Evolutionary conservation across 2,888 invertebrate species (phyloP).

Genomic region (Sinotaia quadrata): DNA sequence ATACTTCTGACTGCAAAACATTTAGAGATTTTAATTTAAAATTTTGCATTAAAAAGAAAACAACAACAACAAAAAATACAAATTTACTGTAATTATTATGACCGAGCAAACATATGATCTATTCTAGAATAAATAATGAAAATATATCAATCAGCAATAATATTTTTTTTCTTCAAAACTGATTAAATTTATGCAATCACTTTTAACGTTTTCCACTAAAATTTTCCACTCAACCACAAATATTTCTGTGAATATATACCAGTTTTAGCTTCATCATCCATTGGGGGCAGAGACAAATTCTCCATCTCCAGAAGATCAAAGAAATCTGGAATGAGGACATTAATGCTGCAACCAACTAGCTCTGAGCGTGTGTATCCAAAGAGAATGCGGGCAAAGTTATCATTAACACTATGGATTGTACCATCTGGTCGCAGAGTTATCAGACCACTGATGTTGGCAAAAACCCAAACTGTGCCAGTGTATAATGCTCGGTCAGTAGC

Average conservation of each 20-base stretch:
- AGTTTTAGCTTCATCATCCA: conserved; percentile 69
- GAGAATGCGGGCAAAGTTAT: conserved; percentile 79
- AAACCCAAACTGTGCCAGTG: conserved; percentile 70
- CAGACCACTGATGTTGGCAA: conserved; percentile 79
- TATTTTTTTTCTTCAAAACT: no score
- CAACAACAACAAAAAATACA: no score
- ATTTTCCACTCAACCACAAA: background rate
- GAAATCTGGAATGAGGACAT: conserved; percentile 77
- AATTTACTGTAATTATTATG: no score
- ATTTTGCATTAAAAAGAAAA: no score
- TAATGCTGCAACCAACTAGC: conserved; percentile 75
- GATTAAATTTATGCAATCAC: no score
- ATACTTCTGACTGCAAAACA: no score
- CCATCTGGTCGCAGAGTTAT: conserved; percentile 79
- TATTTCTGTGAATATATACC: background rate
- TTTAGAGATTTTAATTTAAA: no score
- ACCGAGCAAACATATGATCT: no score
- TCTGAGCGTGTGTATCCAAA: conserved; percentile 79
- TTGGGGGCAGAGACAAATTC: conserved; percentile 76
- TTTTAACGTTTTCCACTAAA: no score
- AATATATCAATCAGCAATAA: no score
- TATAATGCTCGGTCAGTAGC: conserved; percentile 39
- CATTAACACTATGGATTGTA: conserved; percentile 79
- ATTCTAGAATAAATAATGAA: no score
- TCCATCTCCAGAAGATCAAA: conserved; percentile 77